A percentile compares a stretch with the other conserved stretches of the same genome.
These are phyloP conservation scores for Sparidentex hasta DNA, from an alignment of 2,797 vertebrate genomes.

Conservation along the genomic window DNA sequence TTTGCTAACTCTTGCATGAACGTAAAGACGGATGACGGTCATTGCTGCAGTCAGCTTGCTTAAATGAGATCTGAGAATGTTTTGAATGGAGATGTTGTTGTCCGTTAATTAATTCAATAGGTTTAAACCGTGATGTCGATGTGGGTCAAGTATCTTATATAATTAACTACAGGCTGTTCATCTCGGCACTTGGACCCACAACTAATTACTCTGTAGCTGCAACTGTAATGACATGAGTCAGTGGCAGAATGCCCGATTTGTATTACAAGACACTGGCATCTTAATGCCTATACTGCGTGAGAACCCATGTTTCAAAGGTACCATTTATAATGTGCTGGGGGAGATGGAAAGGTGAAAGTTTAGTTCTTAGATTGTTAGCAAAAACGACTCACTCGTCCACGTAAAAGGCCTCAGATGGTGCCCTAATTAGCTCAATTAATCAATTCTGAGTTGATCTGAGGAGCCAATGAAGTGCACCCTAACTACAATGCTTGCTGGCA, in stretches of 20 bases:
- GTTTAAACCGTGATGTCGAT: constrained; percentile 53
- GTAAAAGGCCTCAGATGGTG: constrained; percentile 34
- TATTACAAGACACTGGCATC: constrained; percentile 23
- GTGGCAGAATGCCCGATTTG: constrained; percentile 39
- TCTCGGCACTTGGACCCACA: constrained; percentile 49
- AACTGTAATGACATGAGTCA: constrained; percentile 39
- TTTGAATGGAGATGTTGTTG: constrained; percentile 47
- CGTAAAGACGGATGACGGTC: constrained; percentile 21
- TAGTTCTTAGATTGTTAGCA: constrained; percentile 21
- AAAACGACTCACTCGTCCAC: constrained; percentile 32
- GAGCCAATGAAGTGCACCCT: constrained; percentile 29
- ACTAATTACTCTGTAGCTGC: constrained; percentile 59
- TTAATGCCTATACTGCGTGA: neutral
- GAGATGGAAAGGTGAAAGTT: constrained; percentile 24
- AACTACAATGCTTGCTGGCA: constrained; percentile 16
- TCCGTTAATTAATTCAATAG: constrained; percentile 58
- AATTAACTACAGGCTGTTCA: constrained; percentile 68
- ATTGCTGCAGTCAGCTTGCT: constrained; percentile 18
- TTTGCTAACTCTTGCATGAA: constrained; percentile 56
- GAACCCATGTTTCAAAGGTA: constrained; percentile 7
- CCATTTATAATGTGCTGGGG: constrained; percentile 1
- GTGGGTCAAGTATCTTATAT: constrained; percentile 60
- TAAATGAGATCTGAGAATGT: constrained; percentile 36
- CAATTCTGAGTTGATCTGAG: constrained; percentile 51
- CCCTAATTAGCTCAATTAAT: constrained; percentile 65